phyloP scores from a whole-genome alignment of 2,888 invertebrate genomes.

The Aromia moschata region DNA sequence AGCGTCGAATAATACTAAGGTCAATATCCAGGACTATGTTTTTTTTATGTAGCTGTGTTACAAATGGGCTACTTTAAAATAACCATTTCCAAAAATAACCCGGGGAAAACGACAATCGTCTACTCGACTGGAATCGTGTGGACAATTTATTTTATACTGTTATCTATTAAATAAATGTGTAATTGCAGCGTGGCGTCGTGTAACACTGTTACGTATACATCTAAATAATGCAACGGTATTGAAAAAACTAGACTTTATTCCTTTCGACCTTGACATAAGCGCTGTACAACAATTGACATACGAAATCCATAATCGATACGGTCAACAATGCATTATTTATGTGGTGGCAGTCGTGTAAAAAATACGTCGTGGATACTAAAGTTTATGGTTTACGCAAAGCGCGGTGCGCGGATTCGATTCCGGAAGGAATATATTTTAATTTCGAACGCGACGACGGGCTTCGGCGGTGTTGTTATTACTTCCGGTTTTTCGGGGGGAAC shows the following conservation, averaged over 20 bases:
- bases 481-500: background rate
- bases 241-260: slow-evolving; percentile 2
- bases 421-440: too few relatives aligned
- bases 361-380: background rate
- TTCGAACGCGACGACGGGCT: background rate
- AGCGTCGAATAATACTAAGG: too few relatives aligned
- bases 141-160: too few relatives aligned
- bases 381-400: background rate
- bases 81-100: too few relatives aligned
- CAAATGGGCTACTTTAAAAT: too few relatives aligned
- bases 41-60: too few relatives aligned
- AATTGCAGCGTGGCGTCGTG: too few relatives aligned
- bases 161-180: too few relatives aligned
- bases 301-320: slow-evolving; percentile 10
- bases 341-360: background rate
- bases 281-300: background rate
- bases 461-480: background rate
- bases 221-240: slow-evolving; percentile 1
- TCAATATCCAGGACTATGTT: too few relatives aligned
- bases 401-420: background rate
- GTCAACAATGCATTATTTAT: slow-evolving; percentile 6
- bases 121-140: too few relatives aligned
- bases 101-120: too few relatives aligned
- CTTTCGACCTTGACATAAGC: background rate
- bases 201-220: background rate